Percentiles rank a stretch among this genome's conserved stretches.
These are phyloP conservation scores for Champsocephalus esox DNA, from an alignment of 2,797 vertebrate genomes.

Conservation along the genomic window DNA sequence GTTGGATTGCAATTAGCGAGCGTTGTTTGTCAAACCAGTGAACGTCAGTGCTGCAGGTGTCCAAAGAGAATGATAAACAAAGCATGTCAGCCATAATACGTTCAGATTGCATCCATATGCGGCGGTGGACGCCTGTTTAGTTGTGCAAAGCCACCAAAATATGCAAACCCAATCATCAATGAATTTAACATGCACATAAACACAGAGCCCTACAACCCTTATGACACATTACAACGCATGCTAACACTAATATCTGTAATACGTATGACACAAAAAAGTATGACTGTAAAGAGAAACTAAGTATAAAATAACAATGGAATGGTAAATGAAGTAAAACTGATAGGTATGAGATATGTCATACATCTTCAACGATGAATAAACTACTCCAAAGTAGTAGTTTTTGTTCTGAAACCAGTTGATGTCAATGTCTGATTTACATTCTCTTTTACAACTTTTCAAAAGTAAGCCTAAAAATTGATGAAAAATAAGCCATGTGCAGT, in stretches of 20 bases:
- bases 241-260: not conserved
- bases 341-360: too few relatives aligned
- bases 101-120: constrained; percentile 16
- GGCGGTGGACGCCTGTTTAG: not conserved
- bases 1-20: constrained; percentile 64
- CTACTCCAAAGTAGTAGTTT: too few relatives aligned
- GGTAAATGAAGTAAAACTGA: too few relatives aligned
- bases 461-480: too few relatives aligned
- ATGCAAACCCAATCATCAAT: constrained; percentile 15
- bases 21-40: constrained; percentile 62
- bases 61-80: constrained; percentile 29
- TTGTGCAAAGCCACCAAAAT: not conserved
- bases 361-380: too few relatives aligned
- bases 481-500: too few relatives aligned
- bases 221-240: not conserved
- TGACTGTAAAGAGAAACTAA: too few relatives aligned
- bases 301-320: too few relatives aligned
- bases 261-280: not conserved
- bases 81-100: constrained; percentile 25
- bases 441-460: too few relatives aligned
- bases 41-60: constrained; percentile 34
- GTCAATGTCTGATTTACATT: too few relatives aligned
- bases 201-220: not conserved
- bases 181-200: constrained; percentile 1
- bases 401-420: too few relatives aligned